phyloP scores from a whole-genome alignment of 2,888 invertebrate genomes.

The Silvanus unidentatus region DNA sequence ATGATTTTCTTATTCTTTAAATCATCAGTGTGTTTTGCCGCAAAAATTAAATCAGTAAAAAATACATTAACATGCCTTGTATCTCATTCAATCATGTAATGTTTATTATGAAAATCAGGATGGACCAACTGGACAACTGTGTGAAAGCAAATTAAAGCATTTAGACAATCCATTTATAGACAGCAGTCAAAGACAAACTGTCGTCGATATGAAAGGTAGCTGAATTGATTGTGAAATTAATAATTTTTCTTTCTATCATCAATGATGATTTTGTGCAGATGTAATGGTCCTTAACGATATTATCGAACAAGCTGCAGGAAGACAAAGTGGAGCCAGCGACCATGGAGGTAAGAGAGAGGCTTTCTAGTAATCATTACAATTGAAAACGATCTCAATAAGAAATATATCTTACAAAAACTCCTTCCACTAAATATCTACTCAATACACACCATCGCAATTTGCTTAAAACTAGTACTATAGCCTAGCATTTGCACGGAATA shows the following conservation, averaged over 20 bases:
- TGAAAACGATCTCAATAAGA: background rate
- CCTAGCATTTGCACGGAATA: constrained; percentile 27
- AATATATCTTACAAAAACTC: constrained; percentile 14
- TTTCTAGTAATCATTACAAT: background rate
- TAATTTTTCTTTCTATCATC: background rate
- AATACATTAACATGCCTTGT: background rate
- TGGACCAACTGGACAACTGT: constrained; percentile 70
- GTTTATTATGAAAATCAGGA: constrained; percentile 52
- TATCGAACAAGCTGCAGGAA: constrained; percentile 89
- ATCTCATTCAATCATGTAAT: background rate
- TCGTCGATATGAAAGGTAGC: constrained; percentile 79
- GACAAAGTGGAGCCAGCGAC: constrained; percentile 79
- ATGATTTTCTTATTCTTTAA: background rate
- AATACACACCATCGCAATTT: constrained; percentile 47
- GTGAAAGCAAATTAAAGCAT: constrained; percentile 78
- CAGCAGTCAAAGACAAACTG: constrained; percentile 72
- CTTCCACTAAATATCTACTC: constrained; percentile 13
- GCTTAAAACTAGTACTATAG: constrained; percentile 34
- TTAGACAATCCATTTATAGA: constrained; percentile 91
- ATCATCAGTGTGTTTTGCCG: too few relatives aligned
- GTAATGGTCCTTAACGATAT: constrained; percentile 96
- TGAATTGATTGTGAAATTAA: too few relatives aligned
- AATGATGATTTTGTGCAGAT: constrained; percentile 62
- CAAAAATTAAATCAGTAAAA: too few relatives aligned
- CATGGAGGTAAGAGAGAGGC: constrained; percentile 68